Conservation (phyloP, 2,888 invertebrate genomes). For the Phengaris arion region DNA sequence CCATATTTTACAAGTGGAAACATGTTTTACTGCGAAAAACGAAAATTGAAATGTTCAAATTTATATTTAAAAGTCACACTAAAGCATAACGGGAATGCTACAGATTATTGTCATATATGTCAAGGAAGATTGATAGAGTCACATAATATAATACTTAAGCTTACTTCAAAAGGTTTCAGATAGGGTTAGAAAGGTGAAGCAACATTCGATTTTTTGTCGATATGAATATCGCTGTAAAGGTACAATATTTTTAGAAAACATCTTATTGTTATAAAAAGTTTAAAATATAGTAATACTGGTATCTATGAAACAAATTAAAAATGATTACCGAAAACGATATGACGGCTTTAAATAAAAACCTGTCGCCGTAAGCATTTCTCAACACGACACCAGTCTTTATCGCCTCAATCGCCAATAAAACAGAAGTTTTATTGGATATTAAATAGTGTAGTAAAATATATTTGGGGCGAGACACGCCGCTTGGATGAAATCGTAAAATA, state of each 20-base stretch:
- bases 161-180: too few relatives aligned
- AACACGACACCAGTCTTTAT: not conserved
- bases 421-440: conserved; percentile 22
- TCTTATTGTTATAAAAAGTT: too few relatives aligned
- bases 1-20: conserved; percentile 15
- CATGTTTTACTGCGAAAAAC: not conserved
- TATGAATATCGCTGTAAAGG: too few relatives aligned
- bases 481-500: conserved; percentile 28
- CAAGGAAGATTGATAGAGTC: too few relatives aligned
- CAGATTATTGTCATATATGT: too few relatives aligned
- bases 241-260: too few relatives aligned
- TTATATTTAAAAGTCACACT: not conserved
- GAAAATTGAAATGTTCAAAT: too few relatives aligned
- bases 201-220: too few relatives aligned
- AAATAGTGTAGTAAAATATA: conserved; percentile 25
- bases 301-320: too few relatives aligned
- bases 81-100: not conserved
- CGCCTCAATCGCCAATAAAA: not conserved
- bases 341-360: not conserved
- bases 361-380: not conserved
- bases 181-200: too few relatives aligned
- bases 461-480: conserved; percentile 13
- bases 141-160: too few relatives aligned
- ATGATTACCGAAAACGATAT: not conserved
- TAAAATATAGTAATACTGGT: too few relatives aligned